Evolutionary conservation across 2,797 vertebrate genomes (phyloP), one percentile per base, ranked within the genome.

Genomic region (Zalophus californianus): DNA sequence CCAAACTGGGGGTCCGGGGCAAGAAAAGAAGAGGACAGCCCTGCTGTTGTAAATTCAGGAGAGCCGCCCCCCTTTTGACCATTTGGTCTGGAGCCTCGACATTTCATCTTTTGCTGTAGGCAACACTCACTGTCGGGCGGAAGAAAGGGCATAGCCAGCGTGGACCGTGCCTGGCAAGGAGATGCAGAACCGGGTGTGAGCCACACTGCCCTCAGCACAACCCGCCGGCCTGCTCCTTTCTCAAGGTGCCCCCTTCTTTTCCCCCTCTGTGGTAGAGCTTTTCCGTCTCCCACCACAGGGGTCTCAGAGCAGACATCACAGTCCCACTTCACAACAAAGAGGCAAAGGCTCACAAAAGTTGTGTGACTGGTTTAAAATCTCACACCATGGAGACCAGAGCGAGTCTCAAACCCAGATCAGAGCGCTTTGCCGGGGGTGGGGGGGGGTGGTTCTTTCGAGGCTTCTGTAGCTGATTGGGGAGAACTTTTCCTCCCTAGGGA

Each of bases 291-390:
- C 2, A 5, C 27, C 41, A 52, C 14, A 6, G 29, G 27, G 83
- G 72, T 13, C 50, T 11, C 13, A 0, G 25, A 32, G 41, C 23
- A 25, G 29, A 66, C 58, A 1, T 44, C n/a, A 0, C 32, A 21
- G 72, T 78, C 44, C 72, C 6, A 0, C 25, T 21, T 32, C 41
- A 52, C 79, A 38, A 0, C 2, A 6, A 25, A 44, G 62, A 41
- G 32, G 18, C 32, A 64, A 58, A 52, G 44, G 13, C 32, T 32
- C 0, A 13, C 73, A 62, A 44, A 25, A 8, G 15, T 60, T 5
- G 14, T 16, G 3, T 48, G 44, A 21, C 44, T 66, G 20, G 5
- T 86, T 78, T n/a, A 27, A 23, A 78, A 3, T 44, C 72, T 58
- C 56, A 2, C 32, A 15, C 29, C 18, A 0, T n/a, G 6, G 44